Evolutionary conservation across 1,140 invertebrate genomes (phyloP), one percentile per base, ranked within the genome.

Genomic region (Drosophila punjabiensis): DNA sequence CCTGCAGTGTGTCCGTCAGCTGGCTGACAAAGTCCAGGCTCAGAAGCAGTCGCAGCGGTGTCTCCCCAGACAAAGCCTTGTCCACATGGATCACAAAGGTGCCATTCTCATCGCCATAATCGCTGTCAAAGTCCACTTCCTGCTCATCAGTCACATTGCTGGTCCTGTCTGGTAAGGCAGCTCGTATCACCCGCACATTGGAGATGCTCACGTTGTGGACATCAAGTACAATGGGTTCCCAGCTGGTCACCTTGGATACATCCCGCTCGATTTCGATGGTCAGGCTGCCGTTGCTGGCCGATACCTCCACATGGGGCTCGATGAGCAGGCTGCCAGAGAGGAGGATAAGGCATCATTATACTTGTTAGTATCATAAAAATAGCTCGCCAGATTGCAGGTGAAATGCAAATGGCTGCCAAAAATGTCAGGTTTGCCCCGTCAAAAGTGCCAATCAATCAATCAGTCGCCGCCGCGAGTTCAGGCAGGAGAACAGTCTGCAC

Each of bases 1-100:
- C 97, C 65, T 95, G 95, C 55, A 98, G 86, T 2, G 95, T 95
- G 18, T 95, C 95, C 20, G 94, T 94, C 18, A 98, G 83, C 66
- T 94, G 94, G 1, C 96, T 96, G 13, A 93, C 93, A 82, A 96
- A 98, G 8, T 94, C 94, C 74, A 96, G 93, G 58, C 94, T 84
- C 6, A 96, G 70, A 3, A 95, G 47, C 32, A 93, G 28, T 7
- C 60, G 74, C 16, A 92, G 47, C 10, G 74, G 50, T 1, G 41
- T 7, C 14, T 92, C 80, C 9, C 18, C 56, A 1, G 78, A 77
- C 50, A 89, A 20, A 0, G 59, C 28, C 61, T 82, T 81, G 30
- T 59, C 35, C 50, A 93, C 20, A 1, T 47, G 79, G 11, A 93
- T 66, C 18, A 93, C 74, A 80, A 91, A 93, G 5, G 91, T 91